phyloP scores from a whole-genome alignment of 53 echinoderm and acorn worm species.

The Glandiceps talaboti region DNA sequence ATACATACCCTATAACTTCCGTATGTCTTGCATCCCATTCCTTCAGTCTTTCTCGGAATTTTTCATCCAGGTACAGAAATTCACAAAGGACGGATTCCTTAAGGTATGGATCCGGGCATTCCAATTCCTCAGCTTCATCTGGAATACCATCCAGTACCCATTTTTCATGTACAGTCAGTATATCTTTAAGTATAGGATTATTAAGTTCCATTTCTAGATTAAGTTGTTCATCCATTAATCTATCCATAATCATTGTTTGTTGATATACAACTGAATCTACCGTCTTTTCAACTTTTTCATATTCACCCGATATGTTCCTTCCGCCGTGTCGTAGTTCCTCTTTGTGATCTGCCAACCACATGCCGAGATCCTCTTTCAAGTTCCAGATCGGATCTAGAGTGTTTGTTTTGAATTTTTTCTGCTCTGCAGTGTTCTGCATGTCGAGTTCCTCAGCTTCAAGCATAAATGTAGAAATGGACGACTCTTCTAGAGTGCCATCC shows the following conservation, averaged over 20 bases:
- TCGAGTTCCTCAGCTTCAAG: conserved; percentile 66
- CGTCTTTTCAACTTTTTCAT: conserved; percentile 35
- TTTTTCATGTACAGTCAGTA: conserved; percentile 35
- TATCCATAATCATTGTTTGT: conserved; percentile 34
- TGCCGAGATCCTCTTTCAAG: conserved; percentile 43
- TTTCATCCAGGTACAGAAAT: conserved; percentile 60
- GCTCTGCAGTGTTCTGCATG: conserved; percentile 36
- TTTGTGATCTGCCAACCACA: conserved; percentile 30
- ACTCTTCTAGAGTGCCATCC: conserved; percentile 40
- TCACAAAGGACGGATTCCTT: conserved; percentile 49
- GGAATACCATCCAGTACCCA: conserved; percentile 79
- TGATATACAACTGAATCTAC: conserved; percentile 58
- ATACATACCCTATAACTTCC: conserved; percentile 37
- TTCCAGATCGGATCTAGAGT: conserved; percentile 73
- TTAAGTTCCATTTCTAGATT: conserved; percentile 63
- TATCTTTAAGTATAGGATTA: background rate
- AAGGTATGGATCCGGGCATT: conserved; percentile 58
- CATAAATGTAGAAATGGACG: conserved; percentile 82
- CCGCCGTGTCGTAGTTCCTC: background rate
- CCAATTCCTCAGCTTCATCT: conserved; percentile 45
- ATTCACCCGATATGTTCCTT: conserved; percentile 21
- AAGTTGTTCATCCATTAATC: conserved; percentile 39
- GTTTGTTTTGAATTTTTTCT: conserved; percentile 42
- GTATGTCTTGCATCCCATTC: conserved; percentile 68
- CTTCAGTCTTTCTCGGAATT: conserved; percentile 37